These are phyloP conservation scores for Spilogale gracilis DNA, from an alignment of 2,113 vertebrate genomes.

Conservation along the genomic window DNA sequence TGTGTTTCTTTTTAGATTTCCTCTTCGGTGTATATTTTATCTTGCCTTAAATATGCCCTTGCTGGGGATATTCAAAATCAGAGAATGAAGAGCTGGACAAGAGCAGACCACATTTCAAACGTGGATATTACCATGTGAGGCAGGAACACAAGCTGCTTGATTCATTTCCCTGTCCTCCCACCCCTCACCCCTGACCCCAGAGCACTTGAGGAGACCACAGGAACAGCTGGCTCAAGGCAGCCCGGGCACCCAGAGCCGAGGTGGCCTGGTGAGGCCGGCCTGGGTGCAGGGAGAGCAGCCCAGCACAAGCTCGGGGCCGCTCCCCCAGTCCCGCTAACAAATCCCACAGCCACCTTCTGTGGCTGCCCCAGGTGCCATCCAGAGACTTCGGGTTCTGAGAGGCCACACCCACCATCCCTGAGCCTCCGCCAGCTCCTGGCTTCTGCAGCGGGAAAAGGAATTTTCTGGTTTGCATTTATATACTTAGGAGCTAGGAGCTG, in stretches of 20 bases:
- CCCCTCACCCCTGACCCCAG: neutral
- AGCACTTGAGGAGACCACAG: neutral
- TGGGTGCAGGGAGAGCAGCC: rapidly evolving
- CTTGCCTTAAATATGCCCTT: neutral
- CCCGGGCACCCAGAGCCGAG: no score
- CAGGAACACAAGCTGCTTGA: rapidly evolving
- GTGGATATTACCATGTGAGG: rapidly evolving
- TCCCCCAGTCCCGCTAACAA: neutral
- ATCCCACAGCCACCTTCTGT: no score
- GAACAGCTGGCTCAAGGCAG: neutral
- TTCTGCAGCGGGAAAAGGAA: rapidly evolving
- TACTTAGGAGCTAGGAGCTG: neutral
- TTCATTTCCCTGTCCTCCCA: neutral
- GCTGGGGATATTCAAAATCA: neutral
- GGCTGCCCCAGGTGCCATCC: neutral
- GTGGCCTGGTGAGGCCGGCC: neutral
- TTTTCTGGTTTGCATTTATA: rapidly evolving
- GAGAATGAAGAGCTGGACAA: neutral
- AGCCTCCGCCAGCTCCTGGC: rapidly evolving
- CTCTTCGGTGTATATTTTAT: neutral
- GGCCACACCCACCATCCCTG: rapidly evolving
- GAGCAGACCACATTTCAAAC: rapidly evolving
- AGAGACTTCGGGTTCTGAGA: neutral
- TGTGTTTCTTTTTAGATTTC: neutral
- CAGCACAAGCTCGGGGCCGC: rapidly evolving